Conservation (phyloP, 2,113 vertebrate species). For the Peromyscus leucopus region DNA sequence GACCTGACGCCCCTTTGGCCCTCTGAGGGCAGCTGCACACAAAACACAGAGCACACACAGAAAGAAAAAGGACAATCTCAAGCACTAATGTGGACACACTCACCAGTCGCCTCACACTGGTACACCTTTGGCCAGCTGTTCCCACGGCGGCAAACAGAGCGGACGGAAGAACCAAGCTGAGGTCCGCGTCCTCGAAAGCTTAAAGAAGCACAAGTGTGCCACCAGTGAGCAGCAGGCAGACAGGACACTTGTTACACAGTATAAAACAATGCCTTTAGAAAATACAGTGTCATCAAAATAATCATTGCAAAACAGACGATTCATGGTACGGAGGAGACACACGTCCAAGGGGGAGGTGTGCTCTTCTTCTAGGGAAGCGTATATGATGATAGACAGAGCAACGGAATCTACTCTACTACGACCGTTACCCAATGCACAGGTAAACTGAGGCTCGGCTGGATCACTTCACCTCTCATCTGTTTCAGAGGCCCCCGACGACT, state of each 20-base stretch:
- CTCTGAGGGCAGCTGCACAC: background rate
- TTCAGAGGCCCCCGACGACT: too few species aligned
- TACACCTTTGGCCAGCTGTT: constrained; percentile 97
- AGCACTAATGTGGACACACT: constrained; percentile 59
- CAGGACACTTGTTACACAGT: background rate
- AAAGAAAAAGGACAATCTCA: background rate
- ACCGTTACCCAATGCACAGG: background rate
- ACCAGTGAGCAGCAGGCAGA: background rate
- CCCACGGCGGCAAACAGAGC: constrained; percentile 96
- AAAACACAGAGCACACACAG: background rate
- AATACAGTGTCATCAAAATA: background rate
- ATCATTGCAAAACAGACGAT: background rate
- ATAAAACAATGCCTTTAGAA: background rate
- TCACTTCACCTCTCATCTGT: background rate
- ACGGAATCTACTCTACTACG: background rate
- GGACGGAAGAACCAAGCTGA: constrained; percentile 94
- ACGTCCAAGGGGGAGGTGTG: background rate
- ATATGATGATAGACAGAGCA: background rate
- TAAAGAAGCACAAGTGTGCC: background rate
- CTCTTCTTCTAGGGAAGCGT: background rate
- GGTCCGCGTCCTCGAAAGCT: constrained; percentile 97
- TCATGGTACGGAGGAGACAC: background rate
- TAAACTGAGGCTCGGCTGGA: background rate
- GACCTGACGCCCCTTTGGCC: background rate
- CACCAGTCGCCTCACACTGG: constrained; percentile 94